These are phyloP conservation scores for Allygus modestus DNA, from an alignment of 2,888 invertebrate genomes.

Conservation along the genomic window DNA sequence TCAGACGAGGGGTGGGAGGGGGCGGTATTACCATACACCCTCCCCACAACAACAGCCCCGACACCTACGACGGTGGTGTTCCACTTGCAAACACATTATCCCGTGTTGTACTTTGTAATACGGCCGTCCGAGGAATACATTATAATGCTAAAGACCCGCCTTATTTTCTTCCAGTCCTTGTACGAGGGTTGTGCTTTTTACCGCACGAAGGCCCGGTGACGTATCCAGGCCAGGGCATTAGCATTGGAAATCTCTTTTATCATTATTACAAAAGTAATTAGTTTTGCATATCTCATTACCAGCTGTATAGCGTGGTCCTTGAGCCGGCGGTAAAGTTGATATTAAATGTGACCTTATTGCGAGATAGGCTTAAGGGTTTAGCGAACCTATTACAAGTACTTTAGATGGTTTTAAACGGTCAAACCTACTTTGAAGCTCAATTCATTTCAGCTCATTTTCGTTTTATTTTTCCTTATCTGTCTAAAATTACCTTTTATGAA, in stretches of 20 bases:
- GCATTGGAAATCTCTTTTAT: conserved; percentile 38
- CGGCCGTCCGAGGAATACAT: neutral
- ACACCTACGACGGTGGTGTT: neutral
- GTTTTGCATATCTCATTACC: conserved; percentile 31
- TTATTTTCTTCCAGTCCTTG: conserved; percentile 19
- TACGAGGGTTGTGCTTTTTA: neutral
- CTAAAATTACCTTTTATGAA: too few relatives aligned
- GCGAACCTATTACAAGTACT: neutral
- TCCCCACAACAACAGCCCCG: neutral
- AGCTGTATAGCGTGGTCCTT: neutral
- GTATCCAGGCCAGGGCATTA: conserved; percentile 11
- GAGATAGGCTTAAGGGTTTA: neutral
- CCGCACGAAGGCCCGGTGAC: conserved; percentile 8
- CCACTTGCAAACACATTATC: conserved; percentile 37
- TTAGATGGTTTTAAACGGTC: too few relatives aligned
- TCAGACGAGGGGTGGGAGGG: conserved; percentile 4
- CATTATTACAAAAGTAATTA: conserved; percentile 20
- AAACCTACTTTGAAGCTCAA: too few relatives aligned
- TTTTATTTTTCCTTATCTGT: too few relatives aligned
- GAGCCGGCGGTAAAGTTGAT: too few relatives aligned
- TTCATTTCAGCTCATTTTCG: too few relatives aligned
- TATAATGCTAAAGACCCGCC: conserved; percentile 11
- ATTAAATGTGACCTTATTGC: neutral
- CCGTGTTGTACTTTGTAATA: neutral
- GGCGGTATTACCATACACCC: conserved; percentile 43